Evolutionary conservation across 2,888 invertebrate species (phyloP).

Genomic region (Cosmia pyralina): DNA sequence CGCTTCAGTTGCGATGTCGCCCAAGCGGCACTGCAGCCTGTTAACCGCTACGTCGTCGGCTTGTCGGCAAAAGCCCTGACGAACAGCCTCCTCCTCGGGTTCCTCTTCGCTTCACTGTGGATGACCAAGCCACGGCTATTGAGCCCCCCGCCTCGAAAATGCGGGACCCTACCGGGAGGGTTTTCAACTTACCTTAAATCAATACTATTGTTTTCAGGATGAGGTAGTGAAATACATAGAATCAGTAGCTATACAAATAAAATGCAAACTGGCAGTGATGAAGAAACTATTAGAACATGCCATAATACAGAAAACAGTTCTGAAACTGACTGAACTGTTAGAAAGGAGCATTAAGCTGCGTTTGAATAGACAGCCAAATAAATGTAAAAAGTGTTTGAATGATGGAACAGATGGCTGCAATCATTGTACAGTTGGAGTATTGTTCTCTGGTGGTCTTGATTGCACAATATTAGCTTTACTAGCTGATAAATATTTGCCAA

Average conservation of each 20-base stretch:
- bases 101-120: too few species aligned
- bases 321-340: conserved; percentile 87
- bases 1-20: too few species aligned
- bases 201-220: conserved; percentile 72
- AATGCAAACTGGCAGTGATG: conserved; percentile 79
- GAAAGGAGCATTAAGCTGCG: conserved; percentile 91
- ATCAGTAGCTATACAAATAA: conserved; percentile 65
- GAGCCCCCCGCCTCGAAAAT: too few species aligned
- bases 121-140: too few species aligned
- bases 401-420: conserved; percentile 76
- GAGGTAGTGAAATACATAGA: conserved; percentile 74
- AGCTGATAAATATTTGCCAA: conserved; percentile 92
- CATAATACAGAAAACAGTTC: conserved; percentile 81
- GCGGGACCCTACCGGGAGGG: too few species aligned
- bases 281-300: conserved; percentile 79
- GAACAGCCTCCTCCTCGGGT: too few species aligned
- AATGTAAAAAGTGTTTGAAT: conserved; percentile 91
- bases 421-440: conserved; percentile 93
- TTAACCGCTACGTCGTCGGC: too few species aligned
- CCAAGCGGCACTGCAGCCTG: too few species aligned
- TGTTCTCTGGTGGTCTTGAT: conserved; percentile 99
- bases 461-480: conserved; percentile 97
- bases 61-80: too few species aligned
- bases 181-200: not conserved
- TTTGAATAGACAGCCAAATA: conserved; percentile 90